Base-by-base conservation (phyloP, 2,888 invertebrate species). In the Dasypolia templi region DNA sequence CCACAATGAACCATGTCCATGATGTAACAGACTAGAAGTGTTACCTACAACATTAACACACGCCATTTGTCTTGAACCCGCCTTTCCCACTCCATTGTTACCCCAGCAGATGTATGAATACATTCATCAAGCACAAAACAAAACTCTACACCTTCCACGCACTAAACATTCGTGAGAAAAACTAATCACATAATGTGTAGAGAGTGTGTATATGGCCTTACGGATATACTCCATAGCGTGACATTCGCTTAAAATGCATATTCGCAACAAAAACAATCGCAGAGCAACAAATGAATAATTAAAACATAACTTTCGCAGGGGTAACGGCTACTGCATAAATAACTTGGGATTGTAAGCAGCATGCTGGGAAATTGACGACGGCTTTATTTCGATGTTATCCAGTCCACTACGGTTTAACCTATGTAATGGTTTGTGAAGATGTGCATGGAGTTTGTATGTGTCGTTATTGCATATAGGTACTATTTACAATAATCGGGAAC, bases 181-280 rank as follows among this genome's bases (percentile, higher is more conserved):
- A 55, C 29, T 51, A 68, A 59, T 78, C 63, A 64, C 72, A 44
- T 51, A 62, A 59, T 39, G 78, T 39, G n/a, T 29, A 29, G 42
- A 65, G 4, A 46, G 63, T 63, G 58, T 63, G 63, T 67, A 11
- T 53, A 56, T 46, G 63, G 35, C 49, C 64, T 19, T 56, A 62
- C 22, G 59, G 58, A 78, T 66, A 63, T 55, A 68, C 42, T 73
- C 42, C 61, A 39, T 55, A 66, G 53, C 66, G 79, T 66, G 73
- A 76, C 75, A 81, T 82, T 89, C 89, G 91, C 91, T 85, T 83
- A 84, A 86, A 75, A 76, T 78, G 77, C 79, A 84, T 77, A 85
- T 87, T 89, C 85, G 88, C 85, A 86, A 88, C 80, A 85, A 83
- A 82, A 77, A 88, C 90, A 93, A 89, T 93, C 92, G 94, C 94